Base-by-base conservation (phyloP, 2,888 invertebrate genomes). In the Oegoconia quadripuncta region DNA sequence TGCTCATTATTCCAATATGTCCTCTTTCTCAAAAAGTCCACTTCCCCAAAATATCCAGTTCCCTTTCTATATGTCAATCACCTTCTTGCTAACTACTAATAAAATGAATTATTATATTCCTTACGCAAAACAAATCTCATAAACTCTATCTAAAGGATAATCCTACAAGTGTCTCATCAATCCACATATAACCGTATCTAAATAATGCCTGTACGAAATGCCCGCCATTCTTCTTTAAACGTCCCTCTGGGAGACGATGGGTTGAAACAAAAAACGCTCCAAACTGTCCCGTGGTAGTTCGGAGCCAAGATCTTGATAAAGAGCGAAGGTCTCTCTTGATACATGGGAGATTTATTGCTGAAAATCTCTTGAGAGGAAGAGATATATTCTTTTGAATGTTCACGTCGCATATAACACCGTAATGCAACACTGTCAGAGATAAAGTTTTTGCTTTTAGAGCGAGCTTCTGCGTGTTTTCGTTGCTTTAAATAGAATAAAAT, bases 261-360 rank as follows among this genome's bases (percentile, higher is more conserved):
- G 44, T 53, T 43, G 44, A 45, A 55, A 57, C 53, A 60, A 61
- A 59, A 55, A 37, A 37, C 7, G 40, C 44, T 42, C 38, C 28
- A 35, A 35, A 28, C 37, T 16, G 51, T 44, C 33, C 39, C 44
- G 32, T 41, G 27, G 44, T 37, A 37, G 37, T 26, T 29, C 44
- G 38, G 41, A 52, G 45, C 49, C 47, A 46, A 48, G 42, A 52
- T 52, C 48, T 41, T 42, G 50, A 52, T 50, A 48, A 60, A 70
- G 66, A 59, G 61, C 52, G 62, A 63, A 64, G 67, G 55, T 64
- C 61, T 57, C 55, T 59, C 55, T 62, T 65, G 76, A 72, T 76
- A 69, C 61, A 68, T 64, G 54, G 59, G 55, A 74, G 78, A 81
- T 80, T 80, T 80, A 81, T 80, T 75, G 56, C 76, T 56, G 43